Conservation (phyloP, 1,140 invertebrate genomes). For the Lepidurus couesii region DNA sequence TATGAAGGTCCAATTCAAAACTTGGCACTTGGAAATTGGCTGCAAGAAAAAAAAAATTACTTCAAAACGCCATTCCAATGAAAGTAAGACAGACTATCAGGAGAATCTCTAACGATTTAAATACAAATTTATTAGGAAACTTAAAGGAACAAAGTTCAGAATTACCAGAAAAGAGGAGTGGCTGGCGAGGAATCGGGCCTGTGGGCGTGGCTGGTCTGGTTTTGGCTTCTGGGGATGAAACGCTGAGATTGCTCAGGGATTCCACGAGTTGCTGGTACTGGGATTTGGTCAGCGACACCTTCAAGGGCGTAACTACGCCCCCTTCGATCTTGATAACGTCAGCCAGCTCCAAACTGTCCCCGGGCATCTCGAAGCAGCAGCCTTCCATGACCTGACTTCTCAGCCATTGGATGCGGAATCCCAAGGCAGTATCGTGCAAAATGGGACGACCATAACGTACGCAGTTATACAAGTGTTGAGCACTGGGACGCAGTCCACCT, state of each 20-base stretch:
- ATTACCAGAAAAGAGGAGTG: neutral
- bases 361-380: conserved; percentile 23
- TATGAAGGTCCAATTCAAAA: conserved; percentile 40
- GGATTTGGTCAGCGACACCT: conserved; percentile 72
- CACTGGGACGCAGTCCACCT: conserved; percentile 43
- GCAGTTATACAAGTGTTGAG: conserved; percentile 63
- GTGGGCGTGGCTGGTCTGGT: neutral
- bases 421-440: conserved; percentile 67
- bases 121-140: too few species aligned
- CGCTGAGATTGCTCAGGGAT: conserved; percentile 43
- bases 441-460: conserved; percentile 60
- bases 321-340: conserved; percentile 58
- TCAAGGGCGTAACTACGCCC: conserved; percentile 72
- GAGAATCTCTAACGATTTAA: too few species aligned
- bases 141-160: neutral
- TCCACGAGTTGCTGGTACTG: conserved; percentile 86
- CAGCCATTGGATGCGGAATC: conserved; percentile 53
- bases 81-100: too few species aligned
- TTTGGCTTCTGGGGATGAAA: neutral
- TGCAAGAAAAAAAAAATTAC: neutral
- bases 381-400: conserved; percentile 36
- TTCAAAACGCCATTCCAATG: too few species aligned
- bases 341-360: conserved; percentile 28
- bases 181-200: neutral
- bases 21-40: conserved; percentile 45